phyloP scores from a whole-genome alignment of 2,888 invertebrate species.

The Linnaemya tessellans region DNA sequence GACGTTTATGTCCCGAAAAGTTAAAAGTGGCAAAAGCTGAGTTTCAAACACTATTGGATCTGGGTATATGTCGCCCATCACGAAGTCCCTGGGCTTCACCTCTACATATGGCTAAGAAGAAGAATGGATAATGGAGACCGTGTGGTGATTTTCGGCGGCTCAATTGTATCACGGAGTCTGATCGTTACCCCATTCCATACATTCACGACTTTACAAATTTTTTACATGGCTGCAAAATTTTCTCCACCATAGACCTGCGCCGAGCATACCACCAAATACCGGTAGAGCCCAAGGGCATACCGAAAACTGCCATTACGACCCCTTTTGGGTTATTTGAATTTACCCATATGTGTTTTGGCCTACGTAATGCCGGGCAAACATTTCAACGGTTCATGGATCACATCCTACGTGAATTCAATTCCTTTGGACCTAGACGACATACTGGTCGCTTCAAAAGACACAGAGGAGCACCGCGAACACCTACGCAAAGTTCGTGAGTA shows the following conservation, averaged over 20 bases:
- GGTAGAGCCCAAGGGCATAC: slow-evolving; percentile 10
- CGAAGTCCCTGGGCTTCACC: slow-evolving; percentile 77
- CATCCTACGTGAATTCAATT: slow-evolving; percentile 24
- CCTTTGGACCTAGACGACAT: slow-evolving; percentile 31
- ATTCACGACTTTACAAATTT: slow-evolving; percentile 49
- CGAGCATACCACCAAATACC: too few species aligned
- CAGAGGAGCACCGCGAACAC: slow-evolving; percentile 23
- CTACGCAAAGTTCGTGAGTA: slow-evolving; percentile 59
- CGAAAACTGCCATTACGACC: too few species aligned
- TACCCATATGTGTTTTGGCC: slow-evolving; percentile 52
- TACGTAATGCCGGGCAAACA: too few species aligned
- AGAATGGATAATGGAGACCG: slow-evolving; percentile 40
- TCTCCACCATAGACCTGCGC: too few species aligned
- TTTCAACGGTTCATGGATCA: too few species aligned
- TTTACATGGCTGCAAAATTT: too few species aligned
- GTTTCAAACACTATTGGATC: too few species aligned
- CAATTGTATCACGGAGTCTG: slow-evolving; percentile 48
- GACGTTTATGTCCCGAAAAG: slow-evolving; percentile 75
- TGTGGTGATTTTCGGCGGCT: too few species aligned
- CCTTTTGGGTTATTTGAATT: slow-evolving; percentile 1
- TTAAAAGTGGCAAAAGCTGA: slow-evolving; percentile 59
- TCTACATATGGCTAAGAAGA: slow-evolving; percentile 80
- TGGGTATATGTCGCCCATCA: too few species aligned
- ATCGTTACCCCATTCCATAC: slow-evolving; percentile 62
- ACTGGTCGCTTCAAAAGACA: slow-evolving; percentile 10